Evolutionary conservation across 2,113 vertebrate genomes (phyloP).

Genomic region (Crocuta crocuta): DNA sequence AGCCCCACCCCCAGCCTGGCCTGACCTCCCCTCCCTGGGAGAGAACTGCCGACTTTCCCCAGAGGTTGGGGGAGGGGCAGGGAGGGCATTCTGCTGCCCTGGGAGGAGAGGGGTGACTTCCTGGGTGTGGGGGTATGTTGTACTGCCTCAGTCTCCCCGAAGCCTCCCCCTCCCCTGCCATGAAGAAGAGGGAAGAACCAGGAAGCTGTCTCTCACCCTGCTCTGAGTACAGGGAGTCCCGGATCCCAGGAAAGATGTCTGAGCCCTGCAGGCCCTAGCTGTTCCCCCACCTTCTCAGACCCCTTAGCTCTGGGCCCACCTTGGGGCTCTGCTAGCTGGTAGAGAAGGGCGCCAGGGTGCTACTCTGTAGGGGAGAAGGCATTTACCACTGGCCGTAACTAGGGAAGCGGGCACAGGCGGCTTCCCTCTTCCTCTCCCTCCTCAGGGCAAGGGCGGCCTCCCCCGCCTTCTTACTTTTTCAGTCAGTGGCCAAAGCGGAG

Average conservation of each 20-base stretch:
- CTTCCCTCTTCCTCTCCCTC: not conserved
- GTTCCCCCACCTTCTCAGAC: no score
- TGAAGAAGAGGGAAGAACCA: not conserved
- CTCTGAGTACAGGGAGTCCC: not conserved
- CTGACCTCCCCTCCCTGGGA: conserved; percentile 67
- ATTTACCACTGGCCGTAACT: not conserved
- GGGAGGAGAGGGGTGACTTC: conserved; percentile 55
- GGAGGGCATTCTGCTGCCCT: conserved; percentile 13
- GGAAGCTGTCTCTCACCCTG: not conserved
- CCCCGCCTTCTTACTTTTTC: not conserved
- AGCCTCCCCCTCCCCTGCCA: no score
- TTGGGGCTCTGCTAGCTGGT: not conserved
- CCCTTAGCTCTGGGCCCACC: no score
- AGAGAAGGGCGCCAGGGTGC: not conserved
- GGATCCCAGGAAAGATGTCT: not conserved
- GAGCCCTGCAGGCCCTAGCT: not conserved
- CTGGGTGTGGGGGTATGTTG: not conserved
- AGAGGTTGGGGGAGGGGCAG: conserved; percentile 67
- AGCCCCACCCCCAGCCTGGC: conserved; percentile 68
- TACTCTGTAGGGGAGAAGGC: not conserved
- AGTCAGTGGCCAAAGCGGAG: not conserved
- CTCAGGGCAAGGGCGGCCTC: not conserved
- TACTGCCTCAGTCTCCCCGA: not conserved
- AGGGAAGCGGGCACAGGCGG: not conserved
- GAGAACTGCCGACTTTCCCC: conserved; percentile 48